phyloP scores from a whole-genome alignment of 2,113 vertebrate genomes.

The Sebastes fasciatus region DNA sequence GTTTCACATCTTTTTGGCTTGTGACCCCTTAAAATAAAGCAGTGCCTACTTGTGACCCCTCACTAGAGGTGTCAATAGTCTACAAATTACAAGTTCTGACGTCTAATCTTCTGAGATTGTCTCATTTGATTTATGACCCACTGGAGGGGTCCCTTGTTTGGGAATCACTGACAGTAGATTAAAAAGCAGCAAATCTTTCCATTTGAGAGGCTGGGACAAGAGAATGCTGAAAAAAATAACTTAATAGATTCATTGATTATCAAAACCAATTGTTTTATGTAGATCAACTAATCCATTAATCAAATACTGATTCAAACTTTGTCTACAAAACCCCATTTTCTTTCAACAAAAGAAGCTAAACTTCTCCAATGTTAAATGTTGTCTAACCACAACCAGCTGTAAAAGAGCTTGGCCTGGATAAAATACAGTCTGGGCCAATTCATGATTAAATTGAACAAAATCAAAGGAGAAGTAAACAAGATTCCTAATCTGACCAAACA shows the following conservation, averaged over 20 bases:
- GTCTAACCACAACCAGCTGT: not conserved
- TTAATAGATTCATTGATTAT: not conserved
- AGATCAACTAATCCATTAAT: not conserved
- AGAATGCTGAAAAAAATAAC: not conserved
- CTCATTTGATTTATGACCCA: not conserved
- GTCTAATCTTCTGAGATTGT: not conserved
- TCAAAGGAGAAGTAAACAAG: not conserved
- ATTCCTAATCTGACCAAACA: not conserved
- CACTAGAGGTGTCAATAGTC: not conserved
- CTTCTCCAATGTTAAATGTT: not conserved
- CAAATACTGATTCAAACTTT: not conserved
- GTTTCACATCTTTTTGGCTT: not conserved
- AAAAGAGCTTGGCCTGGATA: not conserved
- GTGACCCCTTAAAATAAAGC: not conserved
- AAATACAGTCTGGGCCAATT: not conserved
- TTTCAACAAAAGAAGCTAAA: not conserved
- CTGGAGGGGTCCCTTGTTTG: not conserved
- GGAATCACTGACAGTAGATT: not conserved
- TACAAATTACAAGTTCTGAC: not conserved
- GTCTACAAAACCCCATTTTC: not conserved
- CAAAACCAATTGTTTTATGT: not conserved
- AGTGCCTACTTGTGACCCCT: not conserved
- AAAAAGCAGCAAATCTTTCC: not conserved
- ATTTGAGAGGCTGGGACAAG: not conserved
- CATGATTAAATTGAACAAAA: conserved; percentile 8